Base-by-base conservation (phyloP, 2,888 invertebrate species). In the Pelosia muscerda region DNA sequence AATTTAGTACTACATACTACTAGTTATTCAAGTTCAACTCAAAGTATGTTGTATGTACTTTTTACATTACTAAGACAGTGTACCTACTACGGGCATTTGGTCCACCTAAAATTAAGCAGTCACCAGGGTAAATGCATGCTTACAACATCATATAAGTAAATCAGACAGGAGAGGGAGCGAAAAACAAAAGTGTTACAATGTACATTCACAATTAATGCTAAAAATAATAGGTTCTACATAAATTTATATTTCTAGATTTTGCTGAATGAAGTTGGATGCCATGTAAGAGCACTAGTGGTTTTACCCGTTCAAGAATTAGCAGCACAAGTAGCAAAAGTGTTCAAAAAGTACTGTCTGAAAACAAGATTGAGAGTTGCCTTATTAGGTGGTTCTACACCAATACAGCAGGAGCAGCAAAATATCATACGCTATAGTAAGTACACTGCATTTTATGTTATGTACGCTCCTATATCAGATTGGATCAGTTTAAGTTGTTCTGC, bases 271-370 rank as follows among this genome's bases (percentile, higher is more conserved):
- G 92, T 97, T 34, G 96, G 96, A 5, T 95, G 96, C 64, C 96
- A 96, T 85, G 95, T 98, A 31, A 95, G 98, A 78, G 99, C 98
- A 23, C 90, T 99, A 69, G 96, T 99, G n/a, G 97, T 99, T 28
- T 94, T 99, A 69, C 99, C 99, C 0, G 99, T 99, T 0, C 97
- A 98, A 85, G 98, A 99, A 88, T 94, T 99, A 76, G 99, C 99
- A 0, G 89, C 96, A 22, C 99, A 99, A 92, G 98, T 99, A 42
- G 97, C 96, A 78, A 96, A 97, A 87, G 98, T 98, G 1, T 97
- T 99, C 85, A 95, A 95, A 81, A 96, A 96, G 53, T 98, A 97
- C 84, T 95, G 96, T 67, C 93, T 94, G 49, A 96, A 95, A 65
- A 97, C 97, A 0, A 95, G 95, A 65, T 90, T 99, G 2, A 96